Base-by-base conservation (phyloP, 2,113 vertebrate species). In the Nesoenas mayeri region DNA sequence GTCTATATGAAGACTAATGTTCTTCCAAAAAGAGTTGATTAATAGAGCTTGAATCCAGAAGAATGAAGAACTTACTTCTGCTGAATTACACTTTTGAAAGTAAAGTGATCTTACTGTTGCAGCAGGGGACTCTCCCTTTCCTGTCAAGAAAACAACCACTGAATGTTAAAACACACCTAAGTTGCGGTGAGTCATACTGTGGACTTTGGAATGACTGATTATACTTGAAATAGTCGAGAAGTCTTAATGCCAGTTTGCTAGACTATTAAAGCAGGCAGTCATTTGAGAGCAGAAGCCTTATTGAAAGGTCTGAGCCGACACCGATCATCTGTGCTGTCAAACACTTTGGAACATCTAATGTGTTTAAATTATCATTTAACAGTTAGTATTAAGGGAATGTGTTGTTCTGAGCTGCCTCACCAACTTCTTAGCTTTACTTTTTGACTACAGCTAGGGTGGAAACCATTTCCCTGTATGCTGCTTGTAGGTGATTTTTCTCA, bases 131-230 rank as follows among this genome's bases (percentile, higher is more conserved):
- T 96, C 88, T 96, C 83, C 85, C 82, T 95, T 96, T 96, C 90
- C 92, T 92, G 88, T 95, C 65, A 60, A 77, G 93, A 90, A 93
- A 93, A 94, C 90, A 91, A 89, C 79, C 8, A 6, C 66, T 94
- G 84, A 95, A 69, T 54, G 78, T 89, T 96, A 84, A 92, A 96
- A 96, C 91, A 90, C 85, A 93, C 83, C 92, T 92, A 57, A 58
- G 69, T 32, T 91, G 69, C 79, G 71, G 51, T 95, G 94, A 97
- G 85, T 93, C 91, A 91, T 78, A 7, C 32, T 85, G 81, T 94
- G 91, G 91, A 93, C 89, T 90, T 94, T 64, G 90, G 75, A 91
- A 73, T 89, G 91, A 70, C 74, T 95, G 91, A 82, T 91, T 67
- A 31, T 40, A 44, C 65, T 86, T 81, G 44, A 93, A 94, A 62